A percentile compares a stretch with the other conserved stretches of the same genome.
Evolutionary conservation across 2,888 invertebrate species (phyloP).

Genomic region (Clitarchus hookeri): DNA sequence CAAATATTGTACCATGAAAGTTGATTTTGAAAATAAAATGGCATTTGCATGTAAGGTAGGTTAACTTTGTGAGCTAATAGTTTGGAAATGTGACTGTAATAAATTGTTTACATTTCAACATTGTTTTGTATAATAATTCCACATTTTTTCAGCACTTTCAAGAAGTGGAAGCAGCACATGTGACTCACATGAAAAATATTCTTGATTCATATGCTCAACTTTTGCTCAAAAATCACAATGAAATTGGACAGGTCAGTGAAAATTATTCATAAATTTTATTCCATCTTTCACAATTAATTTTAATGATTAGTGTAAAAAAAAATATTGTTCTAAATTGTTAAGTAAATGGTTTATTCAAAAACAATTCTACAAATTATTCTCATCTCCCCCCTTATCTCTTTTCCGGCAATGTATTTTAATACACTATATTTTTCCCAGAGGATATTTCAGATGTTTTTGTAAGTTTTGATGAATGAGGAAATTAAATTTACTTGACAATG

Average conservation of each 20-base stretch:
- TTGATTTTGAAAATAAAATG: constrained; percentile 97
- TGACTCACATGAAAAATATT: constrained; percentile 95
- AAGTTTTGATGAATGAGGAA: too few relatives aligned
- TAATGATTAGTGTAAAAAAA: too few relatives aligned
- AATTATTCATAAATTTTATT: constrained; percentile 7
- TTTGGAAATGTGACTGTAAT: background rate
- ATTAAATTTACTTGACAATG: too few relatives aligned
- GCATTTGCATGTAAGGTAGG: constrained; percentile 83
- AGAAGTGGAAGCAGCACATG: constrained; percentile 90
- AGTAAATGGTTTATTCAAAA: too few relatives aligned
- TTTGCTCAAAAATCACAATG: constrained; percentile 85
- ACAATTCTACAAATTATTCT: too few relatives aligned
- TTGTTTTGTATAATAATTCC: constrained; percentile 16
- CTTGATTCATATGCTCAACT: constrained; percentile 85
- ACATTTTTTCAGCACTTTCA: constrained; percentile 74
- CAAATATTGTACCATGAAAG: constrained; percentile 88
- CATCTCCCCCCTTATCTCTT: too few relatives aligned
- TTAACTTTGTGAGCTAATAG: constrained; percentile 51
- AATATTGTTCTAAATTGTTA: too few relatives aligned
- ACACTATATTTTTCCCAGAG: too few relatives aligned
- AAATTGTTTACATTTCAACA: background rate
- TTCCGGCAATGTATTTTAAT: too few relatives aligned
- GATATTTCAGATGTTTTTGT: too few relatives aligned
- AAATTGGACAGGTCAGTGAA: constrained; percentile 74
- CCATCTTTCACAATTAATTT: too few relatives aligned